Evolutionary conservation across 2,797 vertebrate genomes (phyloP).

Genomic region (Xenopus petersii): DNA sequence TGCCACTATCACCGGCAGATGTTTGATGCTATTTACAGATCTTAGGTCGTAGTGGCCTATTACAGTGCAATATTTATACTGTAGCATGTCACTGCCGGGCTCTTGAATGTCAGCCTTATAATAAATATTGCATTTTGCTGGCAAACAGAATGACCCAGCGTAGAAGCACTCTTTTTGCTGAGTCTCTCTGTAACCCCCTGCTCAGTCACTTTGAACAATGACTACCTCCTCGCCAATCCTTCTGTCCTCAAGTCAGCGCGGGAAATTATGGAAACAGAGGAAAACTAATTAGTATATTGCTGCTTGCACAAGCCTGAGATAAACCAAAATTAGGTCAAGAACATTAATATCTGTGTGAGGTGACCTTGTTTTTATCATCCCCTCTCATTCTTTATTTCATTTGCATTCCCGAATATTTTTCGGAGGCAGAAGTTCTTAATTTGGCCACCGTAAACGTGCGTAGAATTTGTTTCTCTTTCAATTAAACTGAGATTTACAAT

Average conservation of each 20-base stretch:
- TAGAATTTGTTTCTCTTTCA: too few species aligned
- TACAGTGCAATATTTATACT: conserved; percentile 56
- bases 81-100: conserved; percentile 53
- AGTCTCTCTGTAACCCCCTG: conserved; percentile 18
- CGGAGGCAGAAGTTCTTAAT: neutral
- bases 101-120: conserved; percentile 56
- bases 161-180: neutral
- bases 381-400: conserved; percentile 4
- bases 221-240: neutral
- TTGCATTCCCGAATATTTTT: neutral
- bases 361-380: conserved; percentile 33
- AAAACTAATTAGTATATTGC: conserved; percentile 31
- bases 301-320: conserved; percentile 11
- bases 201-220: conserved; percentile 45
- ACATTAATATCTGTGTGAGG: conserved; percentile 30
- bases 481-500: too few species aligned
- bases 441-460: too few species aligned
- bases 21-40: conserved; percentile 47
- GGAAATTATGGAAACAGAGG: neutral
- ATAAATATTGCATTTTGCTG: conserved; percentile 56
- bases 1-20: conserved; percentile 38
- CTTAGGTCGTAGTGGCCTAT: conserved; percentile 50
- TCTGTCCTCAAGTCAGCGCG: neutral
- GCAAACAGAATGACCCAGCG: conserved; percentile 50
- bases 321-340: conserved; percentile 39